Base-by-base conservation (phyloP, 2,797 vertebrate species). In the Amblyraja radiata region DNA sequence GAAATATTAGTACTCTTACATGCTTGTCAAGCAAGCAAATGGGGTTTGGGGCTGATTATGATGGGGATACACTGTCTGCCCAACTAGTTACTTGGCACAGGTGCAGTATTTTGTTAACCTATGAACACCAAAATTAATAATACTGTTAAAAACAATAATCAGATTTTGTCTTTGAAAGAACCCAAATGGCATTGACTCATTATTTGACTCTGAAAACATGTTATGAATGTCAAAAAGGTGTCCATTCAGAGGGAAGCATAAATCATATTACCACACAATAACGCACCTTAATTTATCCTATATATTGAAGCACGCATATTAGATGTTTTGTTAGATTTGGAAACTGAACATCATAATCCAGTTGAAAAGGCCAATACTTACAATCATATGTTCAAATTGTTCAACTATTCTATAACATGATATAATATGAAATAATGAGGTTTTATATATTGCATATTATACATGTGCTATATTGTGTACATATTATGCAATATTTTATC, bases 151-250 rank as follows among this genome's bases (percentile, higher is more conserved):
- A 90, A 54, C 86, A 65, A 46, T 46, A 46, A 46, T 46, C 63
- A 6, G 61, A 61, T 63, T 90, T 90, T 90, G 32, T 36, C 86
- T 90, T 68, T n/a, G 58, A 90, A 90, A 90, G 86, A 63, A 71
- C 36, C 61, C 63, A 90, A 90, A 68, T 16, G 36, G 28, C 61
- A 36, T 39, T 71, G 71, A 71, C 39, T 36, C 11, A 32, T 63
- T 23, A 90, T 68, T 90, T 36, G 63, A 2, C 21, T 90, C 39
- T 90, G 86, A 90, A 36, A 90, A 39, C 36, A 16, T 6, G 16
- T 11, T 36, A 90, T 90, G 71, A 90, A 71, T 71, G 63, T 90
- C 86, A 90, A 71, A 63, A 65, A 71, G 86, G 61, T 90, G n/a
- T 71, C 71, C 32, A 46, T 90, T 18, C 3, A 90, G 71, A 63